Evolutionary conservation across 53 echinoderm and acorn worm species (phyloP).

Genomic region (Astropecten irregularis): DNA sequence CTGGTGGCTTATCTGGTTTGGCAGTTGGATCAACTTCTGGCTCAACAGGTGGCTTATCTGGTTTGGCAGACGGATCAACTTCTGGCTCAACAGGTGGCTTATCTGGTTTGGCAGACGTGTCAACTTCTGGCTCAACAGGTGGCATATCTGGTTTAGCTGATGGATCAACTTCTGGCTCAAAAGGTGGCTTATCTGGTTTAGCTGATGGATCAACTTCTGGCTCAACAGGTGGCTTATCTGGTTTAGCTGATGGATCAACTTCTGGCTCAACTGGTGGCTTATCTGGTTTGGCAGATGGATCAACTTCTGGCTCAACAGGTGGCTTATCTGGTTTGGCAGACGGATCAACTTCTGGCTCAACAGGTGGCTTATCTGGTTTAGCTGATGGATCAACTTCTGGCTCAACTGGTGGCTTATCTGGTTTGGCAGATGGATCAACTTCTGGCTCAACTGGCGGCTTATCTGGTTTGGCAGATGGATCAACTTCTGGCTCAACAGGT

Average conservation of each 20-base stretch:
- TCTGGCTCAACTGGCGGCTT: too few species aligned
- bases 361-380: background rate
- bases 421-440: too few species aligned
- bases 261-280: too few species aligned
- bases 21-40: constrained; percentile 9
- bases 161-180: background rate
- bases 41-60: background rate
- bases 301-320: too few species aligned
- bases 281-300: too few species aligned
- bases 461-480: too few species aligned
- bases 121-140: background rate
- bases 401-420: too few species aligned
- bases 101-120: background rate
- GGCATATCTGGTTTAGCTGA: background rate
- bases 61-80: background rate
- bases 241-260: background rate
- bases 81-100: background rate
- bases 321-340: constrained; percentile 1
- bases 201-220: background rate
- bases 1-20: background rate
- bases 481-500: background rate
- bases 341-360: background rate
- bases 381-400: background rate
- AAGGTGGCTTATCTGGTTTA: background rate
- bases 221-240: background rate